phyloP scores from a whole-genome alignment of 2,888 invertebrate genomes.

The Rhaphigaster nebulosa region DNA sequence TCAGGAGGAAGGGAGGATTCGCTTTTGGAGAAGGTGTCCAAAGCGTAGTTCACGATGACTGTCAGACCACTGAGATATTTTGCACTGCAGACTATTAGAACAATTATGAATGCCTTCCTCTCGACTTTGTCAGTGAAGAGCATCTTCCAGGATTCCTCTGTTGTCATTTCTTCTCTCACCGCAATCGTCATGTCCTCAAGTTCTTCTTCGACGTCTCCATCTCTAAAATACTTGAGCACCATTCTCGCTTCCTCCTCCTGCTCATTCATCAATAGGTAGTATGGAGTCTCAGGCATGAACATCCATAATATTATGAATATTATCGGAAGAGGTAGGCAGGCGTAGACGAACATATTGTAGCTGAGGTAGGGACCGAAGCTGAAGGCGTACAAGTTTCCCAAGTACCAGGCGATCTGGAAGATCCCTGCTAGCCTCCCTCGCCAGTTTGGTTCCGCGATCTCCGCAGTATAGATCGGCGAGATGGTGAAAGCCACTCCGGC shows the following conservation, averaged over 20 bases:
- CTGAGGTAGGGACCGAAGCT: conserved; percentile 65
- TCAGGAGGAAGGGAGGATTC: background rate
- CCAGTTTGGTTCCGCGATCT: conserved; percentile 63
- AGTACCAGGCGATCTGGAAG: conserved; percentile 63
- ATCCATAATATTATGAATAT: conserved; percentile 56
- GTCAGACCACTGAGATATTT: conserved; percentile 58
- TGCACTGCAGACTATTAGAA: conserved; percentile 43
- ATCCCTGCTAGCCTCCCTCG: conserved; percentile 64
- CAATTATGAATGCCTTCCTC: conserved; percentile 56
- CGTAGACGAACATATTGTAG: conserved; percentile 67
- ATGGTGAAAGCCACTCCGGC: conserved; percentile 63
- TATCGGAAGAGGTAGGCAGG: conserved; percentile 39
- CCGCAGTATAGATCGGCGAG: conserved; percentile 65
- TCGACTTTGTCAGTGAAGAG: conserved; percentile 61
- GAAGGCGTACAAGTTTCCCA: conserved; percentile 63
- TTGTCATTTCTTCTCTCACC: conserved; percentile 40
- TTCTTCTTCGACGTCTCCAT: background rate
- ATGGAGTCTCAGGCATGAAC: conserved; percentile 75
- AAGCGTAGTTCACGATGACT: conserved; percentile 58
- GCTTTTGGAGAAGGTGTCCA: conserved; percentile 57
- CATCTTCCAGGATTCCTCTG: conserved; percentile 57
- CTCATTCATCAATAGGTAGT: conserved; percentile 73
- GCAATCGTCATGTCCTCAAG: conserved; percentile 44
- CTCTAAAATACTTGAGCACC: conserved; percentile 59
- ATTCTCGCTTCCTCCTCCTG: conserved; percentile 67